A percentile compares a stretch with the other conserved stretches of the same genome.
phyloP scores from a whole-genome alignment of 1,140 invertebrate species.

The Asobara japonica region DNA sequence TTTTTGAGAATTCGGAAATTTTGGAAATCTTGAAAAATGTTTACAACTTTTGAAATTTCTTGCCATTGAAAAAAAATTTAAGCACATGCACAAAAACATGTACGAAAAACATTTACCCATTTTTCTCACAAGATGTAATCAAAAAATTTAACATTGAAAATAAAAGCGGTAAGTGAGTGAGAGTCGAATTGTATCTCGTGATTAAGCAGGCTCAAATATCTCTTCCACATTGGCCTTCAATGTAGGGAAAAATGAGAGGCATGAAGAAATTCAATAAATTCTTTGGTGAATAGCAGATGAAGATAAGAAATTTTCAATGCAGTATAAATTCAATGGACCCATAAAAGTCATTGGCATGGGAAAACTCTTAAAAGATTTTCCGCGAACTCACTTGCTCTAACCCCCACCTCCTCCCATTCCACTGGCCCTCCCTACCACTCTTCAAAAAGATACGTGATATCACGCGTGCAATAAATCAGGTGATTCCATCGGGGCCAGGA shows the following conservation, averaged over 20 bases:
- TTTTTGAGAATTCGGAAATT: too few species aligned
- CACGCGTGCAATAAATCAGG: constrained; percentile 10
- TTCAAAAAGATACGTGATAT: constrained; percentile 8
- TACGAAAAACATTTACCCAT: background rate
- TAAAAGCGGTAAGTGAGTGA: too few species aligned
- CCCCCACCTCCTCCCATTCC: background rate
- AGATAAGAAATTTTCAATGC: constrained; percentile 15
- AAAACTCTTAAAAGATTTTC: constrained; percentile 5
- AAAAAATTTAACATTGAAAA: too few species aligned
- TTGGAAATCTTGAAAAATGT: too few species aligned
- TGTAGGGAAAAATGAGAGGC: background rate
- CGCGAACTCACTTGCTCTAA: background rate
- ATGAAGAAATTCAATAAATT: background rate
- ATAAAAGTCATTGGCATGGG: constrained; percentile 5
- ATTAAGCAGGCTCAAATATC: background rate
- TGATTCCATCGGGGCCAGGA: background rate
- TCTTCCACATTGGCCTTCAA: background rate
- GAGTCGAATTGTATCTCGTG: too few species aligned
- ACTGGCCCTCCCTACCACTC: background rate
- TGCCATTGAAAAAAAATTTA: too few species aligned
- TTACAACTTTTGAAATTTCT: too few species aligned
- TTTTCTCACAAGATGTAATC: background rate
- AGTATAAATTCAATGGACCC: constrained; percentile 7
- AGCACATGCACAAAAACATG: too few species aligned
- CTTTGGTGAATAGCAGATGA: background rate